A percentile compares a stretch with the other conserved stretches of the same genome.
Evolutionary conservation across 1,140 invertebrate genomes (phyloP).

Genomic region (Gyrodactylus salaris): DNA sequence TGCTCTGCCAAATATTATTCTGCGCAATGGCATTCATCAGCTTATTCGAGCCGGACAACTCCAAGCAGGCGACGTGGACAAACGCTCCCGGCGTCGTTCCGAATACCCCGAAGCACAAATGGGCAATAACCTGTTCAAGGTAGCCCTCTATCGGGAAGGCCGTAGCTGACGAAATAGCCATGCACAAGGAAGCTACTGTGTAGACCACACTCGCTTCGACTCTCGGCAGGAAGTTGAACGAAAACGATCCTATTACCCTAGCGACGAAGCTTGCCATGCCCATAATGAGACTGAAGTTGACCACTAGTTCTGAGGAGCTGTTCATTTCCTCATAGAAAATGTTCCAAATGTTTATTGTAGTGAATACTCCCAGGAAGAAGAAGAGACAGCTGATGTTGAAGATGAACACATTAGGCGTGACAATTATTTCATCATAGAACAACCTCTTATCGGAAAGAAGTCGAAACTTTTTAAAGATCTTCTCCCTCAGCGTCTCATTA

Average conservation of each 20-base stretch:
- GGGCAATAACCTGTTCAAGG: not conserved
- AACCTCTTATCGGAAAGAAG: not conserved
- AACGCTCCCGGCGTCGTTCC: not conserved
- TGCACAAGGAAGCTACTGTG: not conserved
- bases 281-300: not conserved
- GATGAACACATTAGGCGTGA: not conserved
- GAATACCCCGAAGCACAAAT: not conserved
- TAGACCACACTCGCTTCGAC: not conserved
- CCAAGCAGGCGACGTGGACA: not conserved
- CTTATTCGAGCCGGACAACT: not conserved
- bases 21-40: not conserved
- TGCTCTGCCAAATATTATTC: not conserved
- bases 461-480: not conserved
- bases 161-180: not conserved
- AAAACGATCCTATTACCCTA: not conserved
- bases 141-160: not conserved
- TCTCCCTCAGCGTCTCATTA: not conserved
- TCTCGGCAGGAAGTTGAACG: not conserved
- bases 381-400: not conserved
- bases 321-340: not conserved
- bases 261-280: not conserved
- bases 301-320: not conserved
- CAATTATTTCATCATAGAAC: not conserved
- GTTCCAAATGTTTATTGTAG: not conserved
- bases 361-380: not conserved